phyloP scores from a whole-genome alignment of 1,140 invertebrate genomes.

The Frieseomelitta varia region DNA sequence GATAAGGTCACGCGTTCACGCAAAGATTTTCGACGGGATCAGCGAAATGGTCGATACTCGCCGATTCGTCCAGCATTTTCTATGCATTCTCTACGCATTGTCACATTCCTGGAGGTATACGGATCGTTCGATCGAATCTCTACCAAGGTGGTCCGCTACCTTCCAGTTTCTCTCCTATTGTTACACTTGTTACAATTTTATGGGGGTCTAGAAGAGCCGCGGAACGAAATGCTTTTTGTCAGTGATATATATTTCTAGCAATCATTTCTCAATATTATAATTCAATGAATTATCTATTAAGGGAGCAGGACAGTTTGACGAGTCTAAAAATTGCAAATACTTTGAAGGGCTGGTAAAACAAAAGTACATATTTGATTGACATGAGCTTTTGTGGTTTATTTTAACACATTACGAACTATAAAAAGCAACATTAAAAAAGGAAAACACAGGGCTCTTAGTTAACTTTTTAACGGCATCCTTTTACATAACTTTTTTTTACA shows the following conservation, averaged over 20 bases:
- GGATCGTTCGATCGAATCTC: constrained; percentile 2
- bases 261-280: neutral
- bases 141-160: constrained; percentile 27
- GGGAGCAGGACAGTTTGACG: no score
- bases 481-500: no score
- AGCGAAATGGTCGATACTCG: constrained; percentile 31
- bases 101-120: constrained; percentile 27
- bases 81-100: constrained; percentile 24
- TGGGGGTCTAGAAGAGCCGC: neutral
- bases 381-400: no score
- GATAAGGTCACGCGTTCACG: constrained; percentile 17
- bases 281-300: no score
- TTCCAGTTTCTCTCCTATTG: neutral
- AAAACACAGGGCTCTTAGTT: no score
- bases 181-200: neutral
- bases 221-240: neutral
- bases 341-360: no score
- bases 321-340: no score
- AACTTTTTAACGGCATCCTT: no score
- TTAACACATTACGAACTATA: no score
- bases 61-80: constrained; percentile 23
- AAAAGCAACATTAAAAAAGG: no score
- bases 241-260: neutral
- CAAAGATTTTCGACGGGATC: constrained; percentile 25
- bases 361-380: no score